Base-by-base conservation (phyloP, 2,113 vertebrate genomes). In the Periophthalmodon schlosseri region DNA sequence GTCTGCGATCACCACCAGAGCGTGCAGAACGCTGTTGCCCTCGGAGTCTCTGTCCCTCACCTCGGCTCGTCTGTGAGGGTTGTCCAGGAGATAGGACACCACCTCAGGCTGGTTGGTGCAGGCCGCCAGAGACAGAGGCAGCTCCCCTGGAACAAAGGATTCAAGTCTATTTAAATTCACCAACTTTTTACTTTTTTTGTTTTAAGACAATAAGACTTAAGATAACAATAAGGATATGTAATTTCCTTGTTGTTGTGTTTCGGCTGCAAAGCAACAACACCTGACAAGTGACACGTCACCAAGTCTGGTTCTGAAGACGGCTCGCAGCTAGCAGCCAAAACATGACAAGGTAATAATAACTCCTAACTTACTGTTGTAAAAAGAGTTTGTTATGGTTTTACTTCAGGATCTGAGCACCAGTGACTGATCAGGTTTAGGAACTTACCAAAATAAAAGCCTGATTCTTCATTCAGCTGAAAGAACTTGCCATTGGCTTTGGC, bases 381-480 rank as follows among this genome's bases (percentile, higher is more conserved):
- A 44, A 28, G 28, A 28, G 28, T 28, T 28, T 28, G 3, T 28
- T 28, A 28, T 24, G 7, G 33, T 13, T 15, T 46, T 6, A 66
- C 9, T 24, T 18, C 34, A 14, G 6, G 24, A 15, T 0, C 28
- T 34, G 18, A n/a, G 8, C 8, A 4, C 34, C 5, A 63, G 60
- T 9, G 52, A 46, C 39, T 50, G 4, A 2, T 12, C 39, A 69
- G 61, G 57, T 23, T 0, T 4, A 39, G 20, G 2, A 33, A 28
- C 4, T 23, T 91, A 97, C 96, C 96, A 77, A 95, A 97, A 90
- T 97, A 97, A 91, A 97, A 97, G 50, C 95, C 95, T 11, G 91
- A 86, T 47, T 90, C 94, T 74, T 92, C 89, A 56, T 90, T 86
- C 69, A 87, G 87, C 91, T 95, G 95, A 89, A 97, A 95, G 93